A percentile compares a stretch with the other conserved stretches of the same genome.
These are phyloP conservation scores for Cynaeus angustus DNA, from an alignment of 2,888 invertebrate species.

Conservation along the genomic window DNA sequence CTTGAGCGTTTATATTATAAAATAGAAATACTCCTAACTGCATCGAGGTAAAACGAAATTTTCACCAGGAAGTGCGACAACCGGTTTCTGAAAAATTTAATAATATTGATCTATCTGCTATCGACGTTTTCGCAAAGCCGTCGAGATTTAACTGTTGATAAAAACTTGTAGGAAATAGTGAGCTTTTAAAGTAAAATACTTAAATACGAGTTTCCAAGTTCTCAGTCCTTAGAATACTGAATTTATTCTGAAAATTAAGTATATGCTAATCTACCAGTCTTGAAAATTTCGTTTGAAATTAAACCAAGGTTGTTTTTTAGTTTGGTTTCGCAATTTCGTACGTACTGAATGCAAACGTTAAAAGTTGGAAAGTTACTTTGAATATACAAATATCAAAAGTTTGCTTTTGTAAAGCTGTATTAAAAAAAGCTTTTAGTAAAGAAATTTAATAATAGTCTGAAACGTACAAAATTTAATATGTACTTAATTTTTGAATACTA, in stretches of 20 bases:
- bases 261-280: background rate
- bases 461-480: too few species aligned
- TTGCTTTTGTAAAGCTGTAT: too few species aligned
- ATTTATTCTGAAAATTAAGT: background rate
- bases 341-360: too few species aligned
- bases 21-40: conserved; percentile 31
- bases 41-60: conserved; percentile 18
- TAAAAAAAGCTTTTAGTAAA: too few species aligned
- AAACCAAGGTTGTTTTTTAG: conserved; percentile 6
- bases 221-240: background rate
- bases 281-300: background rate
- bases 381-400: too few species aligned
- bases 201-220: conserved; percentile 1
- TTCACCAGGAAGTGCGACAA: conserved; percentile 29
- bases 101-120: conserved; percentile 20
- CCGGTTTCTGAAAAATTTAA: conserved; percentile 23
- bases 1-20: conserved; percentile 29
- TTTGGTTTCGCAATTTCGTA: background rate
- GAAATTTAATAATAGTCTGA: too few species aligned
- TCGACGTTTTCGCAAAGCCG: background rate
- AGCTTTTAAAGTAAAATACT: too few species aligned
- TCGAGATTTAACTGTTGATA: background rate
- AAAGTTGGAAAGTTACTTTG: too few species aligned
- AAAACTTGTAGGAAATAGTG: background rate
- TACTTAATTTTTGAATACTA: too few species aligned